Base-by-base conservation (phyloP, 2,113 vertebrate species). In the Bufo bufo region DNA sequence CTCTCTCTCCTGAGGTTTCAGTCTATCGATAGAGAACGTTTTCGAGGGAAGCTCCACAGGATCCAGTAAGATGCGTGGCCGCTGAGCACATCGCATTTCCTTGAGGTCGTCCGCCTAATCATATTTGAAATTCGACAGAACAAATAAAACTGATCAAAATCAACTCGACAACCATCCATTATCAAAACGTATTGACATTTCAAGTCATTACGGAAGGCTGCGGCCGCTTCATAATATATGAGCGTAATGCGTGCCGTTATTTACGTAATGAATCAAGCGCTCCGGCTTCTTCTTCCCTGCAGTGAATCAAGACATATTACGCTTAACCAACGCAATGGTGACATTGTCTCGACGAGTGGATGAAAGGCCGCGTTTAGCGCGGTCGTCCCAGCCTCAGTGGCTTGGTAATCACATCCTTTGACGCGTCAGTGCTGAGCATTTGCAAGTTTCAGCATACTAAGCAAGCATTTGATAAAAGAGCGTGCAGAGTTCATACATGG, bases 131-230 rank as follows among this genome's bases (percentile, higher is more conserved):
- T 78, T 78, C 85, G 33, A 50, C 74, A 54, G 59, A 16, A 87
- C 56, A 79, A 79, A 80, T 56, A 82, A 69, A 56, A 82, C 78
- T 74, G 54, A 87, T 82, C 65, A 81, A 75, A 33, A 63, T 82
- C 33, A 72, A 63, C 11, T 58, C 78, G 19, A 23, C 20, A 20
- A 3, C 54, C n/a, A 82, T 82, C 23, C 66, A 87, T 87, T 87
- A 87, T 87, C 82, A 87, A 87, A 49, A 65, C 43, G 10, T 88
- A 83, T 83, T 83, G 87, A 83, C 80, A 77, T 83, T 72, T 61
- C 17, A 45, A 71, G 87, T 72, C 71, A 75, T 88, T 84, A 75
- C 50, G 33, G 80, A 87, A 75, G 56, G 45, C 61, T 75, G 61
- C 61, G 65, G 65, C 71, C 0, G 87, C 77, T 87, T 87, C 86